These are phyloP conservation scores for Drosophila sulfurigaster DNA, from an alignment of 1,140 invertebrate genomes.

Conservation along the genomic window DNA sequence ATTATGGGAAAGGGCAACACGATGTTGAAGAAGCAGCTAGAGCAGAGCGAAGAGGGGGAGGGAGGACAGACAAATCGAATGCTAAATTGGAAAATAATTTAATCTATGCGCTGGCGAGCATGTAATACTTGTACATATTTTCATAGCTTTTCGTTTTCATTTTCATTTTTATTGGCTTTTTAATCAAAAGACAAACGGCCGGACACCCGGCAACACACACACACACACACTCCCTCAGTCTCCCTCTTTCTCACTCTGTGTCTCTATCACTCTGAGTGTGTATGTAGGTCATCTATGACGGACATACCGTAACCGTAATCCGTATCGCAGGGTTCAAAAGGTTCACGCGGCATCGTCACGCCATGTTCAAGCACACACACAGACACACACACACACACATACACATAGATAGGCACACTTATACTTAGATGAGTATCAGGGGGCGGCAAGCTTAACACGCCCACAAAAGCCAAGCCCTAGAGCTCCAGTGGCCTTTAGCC, in stretches of 20 bases:
- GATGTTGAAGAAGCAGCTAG: neutral
- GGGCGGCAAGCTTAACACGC: conserved; percentile 26
- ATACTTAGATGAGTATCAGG: neutral
- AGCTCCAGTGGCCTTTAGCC: conserved; percentile 18
- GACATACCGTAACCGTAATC: conserved; percentile 54
- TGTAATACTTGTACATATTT: conserved; percentile 41
- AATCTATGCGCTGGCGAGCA: conserved; percentile 47
- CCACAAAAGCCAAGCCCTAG: conserved; percentile 26
- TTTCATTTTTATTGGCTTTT: conserved; percentile 63
- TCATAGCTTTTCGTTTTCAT: conserved; percentile 32
- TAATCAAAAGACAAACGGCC: conserved; percentile 64
- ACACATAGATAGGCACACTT: neutral
- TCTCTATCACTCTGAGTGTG: conserved; percentile 2
- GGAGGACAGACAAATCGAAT: conserved; percentile 8
- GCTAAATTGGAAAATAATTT: conserved; percentile 67
- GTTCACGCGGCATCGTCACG: conserved; percentile 60
- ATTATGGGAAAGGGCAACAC: neutral
- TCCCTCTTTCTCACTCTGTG: neutral
- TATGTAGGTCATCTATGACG: conserved; percentile 70
- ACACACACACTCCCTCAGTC: conserved; percentile 3
- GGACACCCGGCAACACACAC: conserved; percentile 22
- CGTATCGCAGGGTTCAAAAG: conserved; percentile 55
- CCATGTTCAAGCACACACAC: conserved; percentile 40
- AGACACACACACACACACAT: conserved; percentile 24
- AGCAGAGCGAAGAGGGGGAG: no score